Base-by-base conservation (phyloP, 2,113 vertebrate species). In the Gambusia affinis region DNA sequence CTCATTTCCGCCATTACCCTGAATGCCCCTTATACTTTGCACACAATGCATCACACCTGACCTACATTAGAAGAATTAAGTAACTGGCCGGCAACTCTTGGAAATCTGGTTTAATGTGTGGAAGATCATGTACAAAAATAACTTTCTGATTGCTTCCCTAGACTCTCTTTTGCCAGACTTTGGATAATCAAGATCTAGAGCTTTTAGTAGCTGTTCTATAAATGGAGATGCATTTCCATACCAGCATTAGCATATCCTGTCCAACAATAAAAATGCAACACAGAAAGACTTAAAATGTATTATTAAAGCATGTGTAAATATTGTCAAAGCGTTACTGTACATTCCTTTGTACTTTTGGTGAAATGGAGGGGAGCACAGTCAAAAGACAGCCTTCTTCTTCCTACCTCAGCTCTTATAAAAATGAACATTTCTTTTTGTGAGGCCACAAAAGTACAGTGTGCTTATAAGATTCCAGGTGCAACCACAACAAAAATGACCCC, bases 391-490 rank as follows among this genome's bases (percentile, higher is more conserved):
- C n/a, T 57, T 22, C n/a, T 57, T 60, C 15, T 57, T 31, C 47
- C 44, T 1, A 54, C 28, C 28, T 54, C 15, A 47, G 39, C 27
- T 42, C 29, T 30, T 44, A 29, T 8, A 47, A 68, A 54, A 37
- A 19, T 47, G 37, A 51, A 12, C 29, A 27, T 76, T 54, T 64
- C 30, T 66, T 37, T 69, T 60, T 70, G 37, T 66, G 0, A 31
- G 42, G 68, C 51, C 57, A 44, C 39, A 51, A 61, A 66, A 15
- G 17, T 24, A 57, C 51, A 70, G 27, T 65, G 28, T 69, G 28
- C 29, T 57, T 29, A 78, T 65, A 17, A 61, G 30, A 30, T 79
- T 70, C 14, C 17, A 57, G 22, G 51, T 57, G 24, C 8, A 57
- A 8, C 51, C 51, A 57, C 22, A 57, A 54, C 17, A 8, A n/a